Percentiles rank a stretch among this genome's conserved stretches.
phyloP scores from a whole-genome alignment of 2,113 vertebrate species.

The Toxotes jaculatrix region DNA sequence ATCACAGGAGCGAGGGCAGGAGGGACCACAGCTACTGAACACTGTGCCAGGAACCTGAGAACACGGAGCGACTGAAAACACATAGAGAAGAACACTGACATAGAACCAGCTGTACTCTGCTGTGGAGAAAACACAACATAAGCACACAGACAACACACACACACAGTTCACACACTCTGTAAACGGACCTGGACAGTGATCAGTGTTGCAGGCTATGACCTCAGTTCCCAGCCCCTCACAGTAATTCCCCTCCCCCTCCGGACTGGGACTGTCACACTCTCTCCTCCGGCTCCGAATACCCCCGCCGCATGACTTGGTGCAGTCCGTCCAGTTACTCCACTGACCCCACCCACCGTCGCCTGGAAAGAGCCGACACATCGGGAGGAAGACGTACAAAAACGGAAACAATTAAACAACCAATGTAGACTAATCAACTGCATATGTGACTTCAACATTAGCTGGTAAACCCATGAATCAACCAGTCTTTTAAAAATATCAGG shows the following conservation, averaged over 20 bases:
- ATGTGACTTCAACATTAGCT: not conserved
- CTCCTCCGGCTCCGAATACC: slow-evolving; percentile 85
- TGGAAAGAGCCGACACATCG: slow-evolving; percentile 50
- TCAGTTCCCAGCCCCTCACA: slow-evolving; percentile 87
- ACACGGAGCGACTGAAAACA: slow-evolving; percentile 83
- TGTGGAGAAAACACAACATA: not conserved
- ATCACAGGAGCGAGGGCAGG: slow-evolving; percentile 90
- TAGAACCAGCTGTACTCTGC: fast-evolving
- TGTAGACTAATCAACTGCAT: not conserved
- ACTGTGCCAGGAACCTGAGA: slow-evolving; percentile 80
- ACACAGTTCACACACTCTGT: not conserved
- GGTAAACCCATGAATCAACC: not conserved
- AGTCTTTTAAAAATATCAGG: not conserved
- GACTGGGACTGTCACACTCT: slow-evolving; percentile 85
- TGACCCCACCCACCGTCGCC: slow-evolving; percentile 87
- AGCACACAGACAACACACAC: not conserved
- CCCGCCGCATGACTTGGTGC: slow-evolving; percentile 90
- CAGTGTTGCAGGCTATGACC: slow-evolving; percentile 80
- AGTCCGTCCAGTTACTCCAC: slow-evolving; percentile 88
- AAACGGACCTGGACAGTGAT: slow-evolving; percentile 86
- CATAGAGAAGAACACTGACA: not conserved
- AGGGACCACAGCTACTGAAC: slow-evolving; percentile 89
- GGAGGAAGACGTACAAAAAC: not conserved
- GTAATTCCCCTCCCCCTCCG: slow-evolving; percentile 85
- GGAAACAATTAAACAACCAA: not conserved